These are phyloP conservation scores for Malurus splendens DNA, from an alignment of 2,797 vertebrate species.

Conservation along the genomic window DNA sequence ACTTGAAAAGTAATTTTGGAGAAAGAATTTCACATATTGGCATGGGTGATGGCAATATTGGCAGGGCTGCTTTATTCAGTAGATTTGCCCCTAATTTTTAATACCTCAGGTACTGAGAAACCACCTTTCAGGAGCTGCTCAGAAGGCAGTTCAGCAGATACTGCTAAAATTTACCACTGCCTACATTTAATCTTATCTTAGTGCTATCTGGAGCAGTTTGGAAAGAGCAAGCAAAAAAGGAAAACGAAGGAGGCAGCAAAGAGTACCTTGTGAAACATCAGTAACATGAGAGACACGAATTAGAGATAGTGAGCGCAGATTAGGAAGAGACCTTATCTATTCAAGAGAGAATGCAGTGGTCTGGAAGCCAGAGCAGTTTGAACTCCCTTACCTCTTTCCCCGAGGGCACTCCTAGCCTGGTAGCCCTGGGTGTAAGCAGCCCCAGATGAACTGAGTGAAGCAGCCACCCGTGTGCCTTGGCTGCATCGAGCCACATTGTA, in stretches of 20 bases:
- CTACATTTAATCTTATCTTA: neutral
- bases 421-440: neutral
- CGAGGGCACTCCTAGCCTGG: neutral
- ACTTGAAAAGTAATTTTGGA: neutral
- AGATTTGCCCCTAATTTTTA: neutral
- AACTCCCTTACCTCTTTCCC: neutral
- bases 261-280: neutral
- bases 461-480: neutral
- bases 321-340: neutral
- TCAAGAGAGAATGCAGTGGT: neutral
- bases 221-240: neutral
- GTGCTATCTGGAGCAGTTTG: neutral
- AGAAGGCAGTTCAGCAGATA: neutral
- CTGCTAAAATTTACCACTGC: neutral
- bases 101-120: neutral
- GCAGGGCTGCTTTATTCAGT: neutral
- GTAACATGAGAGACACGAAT: neutral
- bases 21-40: neutral
- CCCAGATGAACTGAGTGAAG: accelerated
- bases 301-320: neutral
- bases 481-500: neutral
- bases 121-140: neutral
- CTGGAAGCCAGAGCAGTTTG: neutral
- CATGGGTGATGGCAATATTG: neutral
- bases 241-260: neutral